Base-by-base conservation (phyloP, 2,888 invertebrate species). In the Oasisia sp. region DNA sequence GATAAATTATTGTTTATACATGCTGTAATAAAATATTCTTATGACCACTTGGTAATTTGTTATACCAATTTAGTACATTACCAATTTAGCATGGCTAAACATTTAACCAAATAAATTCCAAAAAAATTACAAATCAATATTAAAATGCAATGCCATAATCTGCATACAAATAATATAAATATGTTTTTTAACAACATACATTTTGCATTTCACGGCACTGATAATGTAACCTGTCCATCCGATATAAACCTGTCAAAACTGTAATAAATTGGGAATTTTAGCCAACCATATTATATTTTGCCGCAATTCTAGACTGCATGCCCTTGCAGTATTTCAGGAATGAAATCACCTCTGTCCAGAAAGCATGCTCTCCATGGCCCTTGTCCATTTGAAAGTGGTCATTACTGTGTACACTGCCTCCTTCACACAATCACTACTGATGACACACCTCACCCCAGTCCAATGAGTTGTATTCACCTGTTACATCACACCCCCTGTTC, bases 321-420 rank as follows among this genome's bases (percentile, higher is more conserved):
- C 14, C 9, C 50, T 50, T 50, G 50, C 2, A 50, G 50, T 12
- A 50, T 50, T 12, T 50, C 50, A 50, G 14, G 5, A 50, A 50
- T 12, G 50, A 50, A 50, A 50, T 50, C 50, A 9, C 9, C 50
- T 8, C 50, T 50, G 50, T 50, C 50, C 50, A 50, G 50, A 50
- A 14, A 50, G 50, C 50, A 50, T 50, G 50, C 50, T 14, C 50
- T 12, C 14, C 38, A 12, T 7, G n/a, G 74, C n/a, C 74, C 74
- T 74, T 74, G 74, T 74, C 74, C 74, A 74, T 74, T 74, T 74
- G 74, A 74, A 74, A 74, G 74, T 74, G 74, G 74, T 74, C n/a
- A n/a, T 74, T 19, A 74, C 3, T 74, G 19, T 74, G 19, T 58
- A n/a, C n/a, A n/a, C 12, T 14, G 56, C 74, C 7, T 19, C n/a